These are phyloP conservation scores for Oncorhynchus masou DNA, from an alignment of 2,113 vertebrate species.

Conservation along the genomic window DNA sequence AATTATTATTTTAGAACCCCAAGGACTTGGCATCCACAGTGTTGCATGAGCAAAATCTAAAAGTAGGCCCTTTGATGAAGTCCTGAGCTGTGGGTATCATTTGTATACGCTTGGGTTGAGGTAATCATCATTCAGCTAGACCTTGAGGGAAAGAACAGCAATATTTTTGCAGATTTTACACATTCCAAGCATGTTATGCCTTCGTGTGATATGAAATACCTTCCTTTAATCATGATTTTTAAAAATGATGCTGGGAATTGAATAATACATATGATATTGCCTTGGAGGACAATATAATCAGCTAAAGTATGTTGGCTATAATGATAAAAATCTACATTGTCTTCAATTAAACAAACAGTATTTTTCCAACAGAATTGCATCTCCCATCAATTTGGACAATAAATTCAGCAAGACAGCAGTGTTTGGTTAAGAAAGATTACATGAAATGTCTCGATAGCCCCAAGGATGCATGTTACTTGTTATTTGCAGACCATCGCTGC, in stretches of 20 bases:
- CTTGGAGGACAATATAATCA: constrained; percentile 9
- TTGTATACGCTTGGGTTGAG: constrained; percentile 19
- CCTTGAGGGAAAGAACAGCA: constrained; percentile 4
- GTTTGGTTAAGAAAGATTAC: constrained; percentile 3
- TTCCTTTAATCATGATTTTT: constrained; percentile 25
- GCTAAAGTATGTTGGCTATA: neutral
- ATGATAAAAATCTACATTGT: neutral
- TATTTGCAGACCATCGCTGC: constrained; percentile 15
- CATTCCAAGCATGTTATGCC: constrained; percentile 16
- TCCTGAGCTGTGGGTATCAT: neutral
- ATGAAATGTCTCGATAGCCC: neutral
- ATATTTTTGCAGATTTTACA: constrained; percentile 15
- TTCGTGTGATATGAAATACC: constrained; percentile 3
- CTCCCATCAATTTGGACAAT: neutral
- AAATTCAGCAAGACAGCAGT: neutral
- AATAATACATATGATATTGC: constrained; percentile 30
- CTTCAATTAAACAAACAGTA: neutral
- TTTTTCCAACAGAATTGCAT: neutral
- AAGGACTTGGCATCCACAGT: constrained; percentile 52
- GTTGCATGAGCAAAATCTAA: constrained; percentile 22
- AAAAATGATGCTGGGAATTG: constrained; percentile 11
- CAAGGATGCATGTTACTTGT: neutral
- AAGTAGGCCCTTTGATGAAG: neutral
- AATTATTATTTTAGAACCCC: constrained; percentile 51
- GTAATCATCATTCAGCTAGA: constrained; percentile 31